Evolutionary conservation across 2,113 vertebrate species (phyloP).

Genomic region (Spea bombifrons): DNA sequence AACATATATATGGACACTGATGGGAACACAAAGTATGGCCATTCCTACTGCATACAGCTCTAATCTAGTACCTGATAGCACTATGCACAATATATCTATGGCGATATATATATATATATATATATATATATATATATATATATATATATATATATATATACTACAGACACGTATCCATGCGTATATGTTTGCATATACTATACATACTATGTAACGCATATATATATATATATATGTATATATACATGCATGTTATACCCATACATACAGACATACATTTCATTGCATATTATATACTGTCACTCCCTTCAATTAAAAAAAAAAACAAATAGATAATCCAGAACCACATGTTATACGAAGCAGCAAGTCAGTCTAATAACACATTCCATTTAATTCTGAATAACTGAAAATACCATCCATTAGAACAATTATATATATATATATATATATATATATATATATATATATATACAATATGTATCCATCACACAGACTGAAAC

Average conservation of each 20-base stretch:
- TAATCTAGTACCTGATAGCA: neutral
- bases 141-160: neutral
- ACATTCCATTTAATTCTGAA: no score
- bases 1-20: slow-evolving; percentile 16
- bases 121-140: neutral
- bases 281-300: no score
- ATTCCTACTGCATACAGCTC: neutral
- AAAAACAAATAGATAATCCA: no score
- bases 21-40: neutral
- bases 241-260: neutral
- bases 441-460: neutral
- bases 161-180: neutral
- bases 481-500: neutral
- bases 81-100: neutral
- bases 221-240: slow-evolving; percentile 3
- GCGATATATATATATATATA: neutral
- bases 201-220: slow-evolving; percentile 2
- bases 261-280: neutral
- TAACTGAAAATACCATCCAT: neutral
- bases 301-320: no score
- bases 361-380: no score
- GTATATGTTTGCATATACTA: neutral
- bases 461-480: neutral
- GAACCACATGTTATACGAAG: no score
- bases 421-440: neutral